Base-by-base conservation (phyloP, 2,888 invertebrate genomes). In the Drosophila niveifrons region DNA sequence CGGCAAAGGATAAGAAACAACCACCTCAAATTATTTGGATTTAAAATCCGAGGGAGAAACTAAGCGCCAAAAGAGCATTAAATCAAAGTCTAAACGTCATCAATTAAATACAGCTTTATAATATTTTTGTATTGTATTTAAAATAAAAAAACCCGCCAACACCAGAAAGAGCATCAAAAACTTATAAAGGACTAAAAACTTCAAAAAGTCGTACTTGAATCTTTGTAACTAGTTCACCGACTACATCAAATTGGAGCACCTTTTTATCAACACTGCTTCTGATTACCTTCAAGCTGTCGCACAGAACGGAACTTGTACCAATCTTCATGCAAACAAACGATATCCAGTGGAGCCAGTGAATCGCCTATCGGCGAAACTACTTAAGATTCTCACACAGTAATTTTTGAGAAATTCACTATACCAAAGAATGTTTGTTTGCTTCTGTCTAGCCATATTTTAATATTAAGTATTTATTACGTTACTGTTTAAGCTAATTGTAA, bases 331-430 rank as follows among this genome's bases (percentile, higher is more conserved):
- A 39, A 62, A 48, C 43, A 15, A 47, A 6, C 65, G 56, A 56
- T 28, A 57, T 43, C 47, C 55, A 59, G 48, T 58, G 68, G 80
- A 87, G 57, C 70, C 82, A 62, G 80, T 83, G 2, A 80, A 82
- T 51, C 56, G 66, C 58, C 66, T 83, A 1, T 78, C 85, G 18
- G 85, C 61, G 2, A 83, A 87, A 36, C 1, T 88, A 15, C 73
- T 83, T 2, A 83, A 83, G 46, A 78, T 83, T 59, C 51, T 83
- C 4, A 10, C 73, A n/a, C 6, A 4, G 0, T 87, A 81, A 81
- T 46, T 2, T 10, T n/a, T 0, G 47, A 18, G 50, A 11, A 28
- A 7, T 29, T 31, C 15, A 47, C 11, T 13, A 34, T 9, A 4
- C 13, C 0, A 10, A 44, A 18, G n/a, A 4, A 52, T 46, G 11